Evolutionary conservation across 2,888 invertebrate species (phyloP).

Genomic region (Agrotis segetum): DNA sequence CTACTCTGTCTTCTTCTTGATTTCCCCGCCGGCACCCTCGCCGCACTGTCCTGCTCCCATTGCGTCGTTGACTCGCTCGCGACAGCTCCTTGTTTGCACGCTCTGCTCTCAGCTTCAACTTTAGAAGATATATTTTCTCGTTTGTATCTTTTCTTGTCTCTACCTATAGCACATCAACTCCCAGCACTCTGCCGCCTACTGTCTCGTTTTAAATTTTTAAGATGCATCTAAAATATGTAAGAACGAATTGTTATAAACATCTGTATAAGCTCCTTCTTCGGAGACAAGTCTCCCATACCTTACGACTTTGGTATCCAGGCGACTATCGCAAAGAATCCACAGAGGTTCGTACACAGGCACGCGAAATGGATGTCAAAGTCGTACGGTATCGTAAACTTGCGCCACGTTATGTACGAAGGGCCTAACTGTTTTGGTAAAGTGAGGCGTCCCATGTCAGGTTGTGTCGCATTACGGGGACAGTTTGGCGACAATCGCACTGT

Average conservation of each 20-base stretch:
- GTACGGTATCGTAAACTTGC: no score
- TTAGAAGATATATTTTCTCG: slow-evolving; percentile 11
- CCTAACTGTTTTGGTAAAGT: not conserved
- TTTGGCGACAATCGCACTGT: not conserved
- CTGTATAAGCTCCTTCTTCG: not conserved
- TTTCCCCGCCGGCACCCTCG: not conserved
- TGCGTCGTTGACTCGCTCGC: slow-evolving; percentile 9
- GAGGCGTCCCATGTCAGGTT: not conserved
- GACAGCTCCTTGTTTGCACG: slow-evolving; percentile 34
- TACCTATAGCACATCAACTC: slow-evolving; percentile 63
- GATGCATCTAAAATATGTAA: slow-evolving; percentile 15
- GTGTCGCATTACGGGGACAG: not conserved
- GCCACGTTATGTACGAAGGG: no score
- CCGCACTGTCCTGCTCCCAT: not conserved
- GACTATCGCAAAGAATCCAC: no score
- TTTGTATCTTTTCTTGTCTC: slow-evolving; percentile 11
- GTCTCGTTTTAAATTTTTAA: slow-evolving; percentile 12
- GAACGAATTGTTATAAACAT: not conserved
- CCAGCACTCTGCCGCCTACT: slow-evolving; percentile 40
- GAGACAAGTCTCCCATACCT: no score
- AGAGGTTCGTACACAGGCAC: no score
- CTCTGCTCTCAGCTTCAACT: slow-evolving; percentile 37
- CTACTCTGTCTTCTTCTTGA: not conserved
- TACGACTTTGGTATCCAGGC: no score
- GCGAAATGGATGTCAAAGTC: no score